Conservation (phyloP, 2,113 vertebrate genomes). For the Rousettus leschenaultii region DNA sequence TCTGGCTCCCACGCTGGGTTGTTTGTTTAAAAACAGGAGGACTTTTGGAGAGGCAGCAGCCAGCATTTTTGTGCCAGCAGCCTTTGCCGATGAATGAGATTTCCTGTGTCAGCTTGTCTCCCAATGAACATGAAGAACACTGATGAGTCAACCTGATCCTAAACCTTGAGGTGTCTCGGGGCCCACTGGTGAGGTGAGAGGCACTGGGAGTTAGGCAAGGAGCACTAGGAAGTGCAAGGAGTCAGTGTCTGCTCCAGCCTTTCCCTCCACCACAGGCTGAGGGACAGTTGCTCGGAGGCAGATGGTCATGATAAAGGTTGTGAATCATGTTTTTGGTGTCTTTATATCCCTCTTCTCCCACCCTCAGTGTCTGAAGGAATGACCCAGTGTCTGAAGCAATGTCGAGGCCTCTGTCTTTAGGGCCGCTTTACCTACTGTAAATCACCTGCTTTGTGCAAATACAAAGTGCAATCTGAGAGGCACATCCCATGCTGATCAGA, state of each 20-base stretch:
- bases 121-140: background rate
- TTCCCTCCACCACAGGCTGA: background rate
- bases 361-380: background rate
- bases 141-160: background rate
- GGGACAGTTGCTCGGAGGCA: background rate
- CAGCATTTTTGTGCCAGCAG: background rate
- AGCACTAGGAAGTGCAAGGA: background rate
- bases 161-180: background rate
- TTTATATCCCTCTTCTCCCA: background rate
- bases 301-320: background rate
- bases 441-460: background rate
- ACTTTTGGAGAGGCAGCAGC: background rate
- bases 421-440: background rate
- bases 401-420: conserved; percentile 1
- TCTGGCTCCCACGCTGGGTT: background rate
- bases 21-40: background rate
- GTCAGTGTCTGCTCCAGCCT: background rate
- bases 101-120: background rate
- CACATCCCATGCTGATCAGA: background rate
- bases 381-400: background rate
- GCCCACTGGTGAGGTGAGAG: background rate
- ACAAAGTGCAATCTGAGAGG: background rate
- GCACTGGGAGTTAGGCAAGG: background rate
- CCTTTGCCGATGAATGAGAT: background rate
- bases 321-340: background rate